Base-by-base conservation (phyloP, 1,140 invertebrate species). In the Daktulosphaira vitifoliae region DNA sequence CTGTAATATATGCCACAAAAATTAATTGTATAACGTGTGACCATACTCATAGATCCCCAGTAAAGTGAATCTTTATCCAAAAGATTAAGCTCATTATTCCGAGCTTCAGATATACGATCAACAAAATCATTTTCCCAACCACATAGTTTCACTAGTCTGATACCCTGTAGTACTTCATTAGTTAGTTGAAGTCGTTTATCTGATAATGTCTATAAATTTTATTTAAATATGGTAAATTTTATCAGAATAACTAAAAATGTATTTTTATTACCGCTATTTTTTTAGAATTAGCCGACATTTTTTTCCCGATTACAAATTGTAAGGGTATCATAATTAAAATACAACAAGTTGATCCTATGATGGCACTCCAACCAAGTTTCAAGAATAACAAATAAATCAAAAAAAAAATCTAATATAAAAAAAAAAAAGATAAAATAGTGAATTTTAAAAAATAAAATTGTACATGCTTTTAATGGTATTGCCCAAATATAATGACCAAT, bases 401-500 rank as follows among this genome's bases (percentile, higher is more conserved):
- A 13, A 87, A 76, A 1, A 72, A 69, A 68, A 91, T 82, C 88
- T 91, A 69, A 48, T n/a, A 42, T 39, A 66, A 54, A 33, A 33
- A 7, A 6, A 15, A 7, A 44, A 44, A 44, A 44, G 5, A 15
- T 11, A n/a, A 44, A 16, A n/a, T 33, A 33, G 11, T 7, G 39
- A n/a, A 44, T 44, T 44, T 44, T 44, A 20, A 39, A n/a, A 44
- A 39, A 39, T 15, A 11, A n/a, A n/a, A 18, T 1, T 50, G 65
- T 39, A 68, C 71, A 72, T 75, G 88, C 88, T 81, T 91, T 91
- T 23, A 91, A 74, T 22, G 89, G 89, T 68, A 90, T 86, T 1
- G 88, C 86, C 89, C 89, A 92, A 22, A 85, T 80, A 71, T 90
- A 92, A 77, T 92, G 88, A 50, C 84, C 84, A 70, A 90, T 86